Base-by-base conservation (phyloP, 2,888 invertebrate genomes). In the Panopea generosa region DNA sequence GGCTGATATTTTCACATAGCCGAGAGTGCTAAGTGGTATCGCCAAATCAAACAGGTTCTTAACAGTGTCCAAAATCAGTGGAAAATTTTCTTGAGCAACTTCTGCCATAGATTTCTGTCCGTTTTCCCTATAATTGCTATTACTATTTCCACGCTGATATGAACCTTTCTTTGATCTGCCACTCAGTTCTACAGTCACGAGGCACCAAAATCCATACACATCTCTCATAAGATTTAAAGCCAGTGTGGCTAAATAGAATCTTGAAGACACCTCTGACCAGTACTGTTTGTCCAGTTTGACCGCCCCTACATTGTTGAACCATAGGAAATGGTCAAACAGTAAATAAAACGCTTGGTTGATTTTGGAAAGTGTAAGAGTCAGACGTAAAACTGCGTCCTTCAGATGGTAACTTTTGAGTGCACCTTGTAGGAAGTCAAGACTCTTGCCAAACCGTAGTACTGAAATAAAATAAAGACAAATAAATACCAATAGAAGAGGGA, bases 41-140 rank as follows among this genome's bases (percentile, higher is more conserved):
- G 97, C 96, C 67, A 98, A 92, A 92, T 98, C 98, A 93, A 97
- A 97, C 9, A 95, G 93, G 93, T 98, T 98, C 92, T 97, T 97
- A 4, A 96, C 89, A 0, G 96, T 95, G 93, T 98, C 98, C 79
- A 97, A 94, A 69, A 96, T 94, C 11, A 98, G 73, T 1, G 91
- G 89, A 20, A 83, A 76, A 63, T 91, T 89, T 40, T 87, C 86
- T 7, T 60, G 16, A 4, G 90, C 45, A 33, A 85, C 77, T 76
- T 75, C 63, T 7, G 85, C 43, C 6, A 86, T 53, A 18, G 71
- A 57, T 16, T 61, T 38, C 53, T 72, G 27, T 56, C 77, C n/a
- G 38, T 63, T 18, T 9, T 49, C 62, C 52, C 47, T 94, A 91
- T 95, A 95, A 87, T 95, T 95, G 87, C 95, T 93, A 87, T 95